A percentile compares a stretch with the other conserved stretches of the same genome.
Conservation (phyloP, 2,797 vertebrate genomes). For the Arremon brunneinucha region DNA sequence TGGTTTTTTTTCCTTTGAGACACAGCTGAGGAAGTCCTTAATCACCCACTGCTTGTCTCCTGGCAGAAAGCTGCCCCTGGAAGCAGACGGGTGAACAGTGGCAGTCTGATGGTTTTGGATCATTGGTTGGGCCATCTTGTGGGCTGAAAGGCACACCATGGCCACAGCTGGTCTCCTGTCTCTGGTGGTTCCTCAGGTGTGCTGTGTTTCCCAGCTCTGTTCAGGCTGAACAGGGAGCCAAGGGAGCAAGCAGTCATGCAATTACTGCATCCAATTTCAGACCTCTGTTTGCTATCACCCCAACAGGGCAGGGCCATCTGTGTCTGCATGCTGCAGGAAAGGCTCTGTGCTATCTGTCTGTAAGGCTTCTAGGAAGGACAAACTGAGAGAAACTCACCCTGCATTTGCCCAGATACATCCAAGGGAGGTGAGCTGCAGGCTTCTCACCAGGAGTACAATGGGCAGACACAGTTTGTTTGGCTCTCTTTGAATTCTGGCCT, state of each 20-base stretch:
- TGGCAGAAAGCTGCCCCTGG: neutral
- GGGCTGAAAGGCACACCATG: neutral
- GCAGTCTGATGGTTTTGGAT: neutral
- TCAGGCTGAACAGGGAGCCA: neutral
- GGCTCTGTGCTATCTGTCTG: neutral
- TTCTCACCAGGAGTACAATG: neutral
- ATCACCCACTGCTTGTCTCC: neutral
- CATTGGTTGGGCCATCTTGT: neutral
- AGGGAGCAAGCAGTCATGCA: neutral
- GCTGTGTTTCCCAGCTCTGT: neutral
- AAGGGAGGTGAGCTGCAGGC: neutral
- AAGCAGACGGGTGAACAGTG: neutral
- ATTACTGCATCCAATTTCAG: neutral
- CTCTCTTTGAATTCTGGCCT: neutral
- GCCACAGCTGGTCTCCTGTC: neutral
- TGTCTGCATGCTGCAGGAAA: neutral
- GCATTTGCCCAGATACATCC: neutral
- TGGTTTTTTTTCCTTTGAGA: neutral
- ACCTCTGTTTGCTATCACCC: neutral
- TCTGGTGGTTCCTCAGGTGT: neutral
- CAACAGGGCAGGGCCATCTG: neutral
- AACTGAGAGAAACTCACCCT: neutral
- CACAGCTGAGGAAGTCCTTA: neutral
- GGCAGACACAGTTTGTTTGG: neutral
- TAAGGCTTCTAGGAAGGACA: neutral